Base-by-base conservation (phyloP, 2,113 vertebrate species). In the Percina caprodes region DNA sequence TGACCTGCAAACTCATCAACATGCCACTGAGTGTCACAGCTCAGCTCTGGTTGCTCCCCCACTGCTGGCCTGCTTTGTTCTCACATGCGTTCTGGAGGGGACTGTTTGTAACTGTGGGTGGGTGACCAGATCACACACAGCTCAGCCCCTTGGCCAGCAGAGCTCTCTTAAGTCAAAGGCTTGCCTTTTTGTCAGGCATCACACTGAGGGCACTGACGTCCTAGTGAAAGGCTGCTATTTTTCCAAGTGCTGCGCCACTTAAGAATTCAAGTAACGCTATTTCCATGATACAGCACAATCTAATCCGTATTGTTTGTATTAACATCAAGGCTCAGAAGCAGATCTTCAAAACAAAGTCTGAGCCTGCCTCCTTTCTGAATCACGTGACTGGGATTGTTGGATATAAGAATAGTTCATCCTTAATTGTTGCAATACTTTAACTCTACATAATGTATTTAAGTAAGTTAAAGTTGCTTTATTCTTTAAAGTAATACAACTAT, bases 1-100 rank as follows among this genome's bases (percentile, higher is more conserved):
- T 94, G 94, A 95, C 94, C 94, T 93, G 88, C 88, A 93, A 95
- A 89, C 92, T 94, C 92, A 94, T 95, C 92, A 92, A 93, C 91
- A 93, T 93, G 93, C 93, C 94, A 93, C 93, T 91, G 90, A 91
- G 86, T 92, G 91, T 87, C 91, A 92, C 78, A 90, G 88, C 77
- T 74, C 84, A 88, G 88, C 85, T 90, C 83, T 73, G 86, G 69
- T 79, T 87, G 85, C 89, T 88, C 90, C 89, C 92, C 89, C 87
- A 85, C 88, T 85, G 90, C 69, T 51, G 83, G 77, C 79, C 84
- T 26, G 88, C 92, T 92, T 93, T 94, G 92, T 93, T 92, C 89
- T 86, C 83, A 86, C 80, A 89, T 93, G 91, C 7, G 52, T 87
- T 82, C 60, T 59, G 80, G 88, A 85, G 82, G 68, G 88, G 86